These are phyloP conservation scores for Microcaecilia unicolor DNA, from an alignment of 2,797 vertebrate genomes.

Conservation along the genomic window DNA sequence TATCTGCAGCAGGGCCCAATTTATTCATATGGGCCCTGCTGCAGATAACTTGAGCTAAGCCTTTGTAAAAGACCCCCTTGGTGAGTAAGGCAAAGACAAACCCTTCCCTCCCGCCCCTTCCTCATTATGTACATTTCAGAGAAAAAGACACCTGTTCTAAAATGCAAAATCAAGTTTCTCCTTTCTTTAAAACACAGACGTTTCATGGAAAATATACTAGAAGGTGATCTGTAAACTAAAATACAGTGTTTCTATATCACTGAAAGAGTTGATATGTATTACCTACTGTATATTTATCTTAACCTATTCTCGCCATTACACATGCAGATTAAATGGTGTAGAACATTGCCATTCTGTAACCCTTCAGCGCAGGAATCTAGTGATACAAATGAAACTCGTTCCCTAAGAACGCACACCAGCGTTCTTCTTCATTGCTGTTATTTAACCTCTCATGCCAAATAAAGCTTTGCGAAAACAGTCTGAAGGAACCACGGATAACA, in stretches of 20 bases:
- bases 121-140: slow-evolving; percentile 64
- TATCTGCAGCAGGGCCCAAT: too few species aligned
- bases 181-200: slow-evolving; percentile 67
- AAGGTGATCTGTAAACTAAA: slow-evolving; percentile 78
- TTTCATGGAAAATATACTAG: slow-evolving; percentile 61
- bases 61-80: too few species aligned
- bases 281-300: slow-evolving; percentile 28
- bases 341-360: slow-evolving; percentile 18
- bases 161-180: slow-evolving; percentile 70
- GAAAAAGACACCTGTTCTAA: slow-evolving; percentile 43
- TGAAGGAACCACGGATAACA: slow-evolving; percentile 28
- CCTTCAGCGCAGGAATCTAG: slow-evolving; percentile 13
- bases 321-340: slow-evolving; percentile 23
- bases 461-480: slow-evolving; percentile 31
- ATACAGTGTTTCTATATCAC: slow-evolving; percentile 81
- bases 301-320: slow-evolving; percentile 33
- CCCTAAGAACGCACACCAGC: slow-evolving; percentile 11
- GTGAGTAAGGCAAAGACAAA: too few species aligned
- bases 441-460: slow-evolving; percentile 13
- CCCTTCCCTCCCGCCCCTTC: too few species aligned
- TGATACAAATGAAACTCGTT: too few species aligned
- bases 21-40: too few species aligned
- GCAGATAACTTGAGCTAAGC: too few species aligned
- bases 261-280: slow-evolving; percentile 30
- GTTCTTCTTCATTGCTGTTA: slow-evolving; percentile 11